phyloP scores from a whole-genome alignment of 2,888 invertebrate genomes.

The Drosophila maculinotata region DNA sequence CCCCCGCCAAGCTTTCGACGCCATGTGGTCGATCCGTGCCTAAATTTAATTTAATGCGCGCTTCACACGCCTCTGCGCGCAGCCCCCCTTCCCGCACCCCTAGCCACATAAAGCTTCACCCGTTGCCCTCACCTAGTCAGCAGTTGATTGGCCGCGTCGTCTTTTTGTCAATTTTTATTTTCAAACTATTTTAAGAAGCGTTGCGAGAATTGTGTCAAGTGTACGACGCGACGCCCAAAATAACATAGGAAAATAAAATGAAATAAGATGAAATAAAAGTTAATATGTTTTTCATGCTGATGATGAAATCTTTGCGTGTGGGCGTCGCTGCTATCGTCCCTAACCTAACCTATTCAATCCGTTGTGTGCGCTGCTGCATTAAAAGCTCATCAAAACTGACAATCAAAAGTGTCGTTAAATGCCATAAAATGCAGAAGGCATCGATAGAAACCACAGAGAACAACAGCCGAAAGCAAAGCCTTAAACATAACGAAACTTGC shows the following conservation, averaged over 20 bases:
- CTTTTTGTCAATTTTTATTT: slow-evolving; percentile 52
- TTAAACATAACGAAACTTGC: slow-evolving; percentile 51
- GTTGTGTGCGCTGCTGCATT: slow-evolving; percentile 33
- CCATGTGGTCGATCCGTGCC: slow-evolving; percentile 73
- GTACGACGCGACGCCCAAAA: slow-evolving; percentile 67
- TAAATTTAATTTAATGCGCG: slow-evolving; percentile 78
- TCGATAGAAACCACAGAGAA: slow-evolving; percentile 22
- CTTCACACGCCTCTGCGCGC: slow-evolving; percentile 56
- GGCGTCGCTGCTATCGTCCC: slow-evolving; percentile 30
- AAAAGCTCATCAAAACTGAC: slow-evolving; percentile 58
- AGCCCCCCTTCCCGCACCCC: slow-evolving; percentile 2
- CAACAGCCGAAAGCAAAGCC: slow-evolving; percentile 31
- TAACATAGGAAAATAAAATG: slow-evolving; percentile 22
- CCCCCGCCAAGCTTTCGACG: slow-evolving; percentile 62
- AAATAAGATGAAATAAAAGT: slow-evolving; percentile 24
- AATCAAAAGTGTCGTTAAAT: slow-evolving; percentile 62
- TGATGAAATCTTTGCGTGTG: slow-evolving; percentile 62
- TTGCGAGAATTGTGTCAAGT: slow-evolving; percentile 76
- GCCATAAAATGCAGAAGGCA: slow-evolving; percentile 52
- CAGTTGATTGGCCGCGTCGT: slow-evolving; percentile 64
- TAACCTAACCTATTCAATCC: slow-evolving; percentile 45
- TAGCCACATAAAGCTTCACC: slow-evolving; percentile 4
- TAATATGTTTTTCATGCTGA: slow-evolving; percentile 30
- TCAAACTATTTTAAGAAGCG: slow-evolving; percentile 67
- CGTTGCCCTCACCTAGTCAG: slow-evolving; percentile 12